phyloP scores from a whole-genome alignment of 2,797 vertebrate genomes.

The Okamejei kenojei region DNA sequence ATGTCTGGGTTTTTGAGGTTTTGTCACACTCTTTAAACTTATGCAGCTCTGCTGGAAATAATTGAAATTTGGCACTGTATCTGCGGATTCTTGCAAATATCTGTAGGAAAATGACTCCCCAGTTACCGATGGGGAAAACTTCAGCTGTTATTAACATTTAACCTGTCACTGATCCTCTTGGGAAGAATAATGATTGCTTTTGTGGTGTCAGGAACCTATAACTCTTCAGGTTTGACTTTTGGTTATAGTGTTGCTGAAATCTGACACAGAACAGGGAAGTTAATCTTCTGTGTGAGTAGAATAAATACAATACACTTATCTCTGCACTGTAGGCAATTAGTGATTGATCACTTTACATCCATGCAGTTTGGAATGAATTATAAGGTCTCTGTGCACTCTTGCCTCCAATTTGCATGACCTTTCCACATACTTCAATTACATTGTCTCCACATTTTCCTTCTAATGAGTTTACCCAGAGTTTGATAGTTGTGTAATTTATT shows the following conservation, averaged over 20 bases:
- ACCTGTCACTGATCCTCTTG: not conserved
- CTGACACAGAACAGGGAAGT: not conserved
- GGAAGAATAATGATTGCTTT: not conserved
- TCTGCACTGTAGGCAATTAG: not conserved
- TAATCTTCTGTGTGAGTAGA: slow-evolving; percentile 13
- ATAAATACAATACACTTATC: not conserved
- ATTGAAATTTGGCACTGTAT: not conserved
- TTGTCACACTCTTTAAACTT: too few relatives aligned
- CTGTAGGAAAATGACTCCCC: not conserved
- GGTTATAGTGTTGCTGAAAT: not conserved
- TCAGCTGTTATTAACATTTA: slow-evolving; percentile 7
- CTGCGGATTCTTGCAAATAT: not conserved
- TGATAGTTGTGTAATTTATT: not conserved
- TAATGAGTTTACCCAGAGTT: not conserved
- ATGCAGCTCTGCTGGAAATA: not conserved
- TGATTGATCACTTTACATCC: not conserved
- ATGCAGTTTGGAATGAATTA: not conserved
- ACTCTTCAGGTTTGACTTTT: slow-evolving; percentile 18
- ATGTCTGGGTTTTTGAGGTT: too few relatives aligned
- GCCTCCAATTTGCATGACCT: not conserved
- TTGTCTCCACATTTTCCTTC: not conserved
- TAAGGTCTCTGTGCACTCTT: not conserved
- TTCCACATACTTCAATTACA: not conserved
- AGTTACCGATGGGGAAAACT: not conserved
- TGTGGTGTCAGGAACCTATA: not conserved